A percentile compares a stretch with the other conserved stretches of the same genome.
Evolutionary conservation across 1,140 invertebrate species (phyloP).

Genomic region (Papilio polytes): DNA sequence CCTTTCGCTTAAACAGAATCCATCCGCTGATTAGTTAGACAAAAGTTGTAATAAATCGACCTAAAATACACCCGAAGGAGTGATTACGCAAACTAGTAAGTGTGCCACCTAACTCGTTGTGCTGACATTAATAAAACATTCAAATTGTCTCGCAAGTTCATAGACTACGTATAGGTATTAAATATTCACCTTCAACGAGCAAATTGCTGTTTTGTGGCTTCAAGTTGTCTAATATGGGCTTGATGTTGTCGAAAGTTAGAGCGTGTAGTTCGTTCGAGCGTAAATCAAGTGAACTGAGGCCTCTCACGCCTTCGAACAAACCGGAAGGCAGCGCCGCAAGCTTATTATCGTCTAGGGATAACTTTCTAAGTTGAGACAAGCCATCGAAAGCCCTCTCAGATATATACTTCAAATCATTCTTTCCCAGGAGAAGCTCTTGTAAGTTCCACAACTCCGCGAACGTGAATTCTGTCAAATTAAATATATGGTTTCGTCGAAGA

Average conservation of each 20-base stretch:
- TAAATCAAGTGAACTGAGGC: conserved; percentile 88
- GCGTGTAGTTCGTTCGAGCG: conserved; percentile 88
- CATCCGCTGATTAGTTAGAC: not conserved
- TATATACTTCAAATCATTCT: conserved; percentile 87
- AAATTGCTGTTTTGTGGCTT: conserved; percentile 89
- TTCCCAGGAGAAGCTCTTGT: conserved; percentile 88
- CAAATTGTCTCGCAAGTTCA: conserved; percentile 67
- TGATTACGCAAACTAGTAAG: not conserved
- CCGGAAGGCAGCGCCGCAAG: conserved; percentile 86
- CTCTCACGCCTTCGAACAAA: conserved; percentile 86
- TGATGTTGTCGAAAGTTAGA: conserved; percentile 85
- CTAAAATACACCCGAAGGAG: not conserved
- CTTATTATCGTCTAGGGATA: conserved; percentile 90
- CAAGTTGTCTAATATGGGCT: conserved; percentile 84
- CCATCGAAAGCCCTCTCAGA: conserved; percentile 89
- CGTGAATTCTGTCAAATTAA: conserved; percentile 88
- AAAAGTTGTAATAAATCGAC: conserved; percentile 10
- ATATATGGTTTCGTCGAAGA: conserved; percentile 88
- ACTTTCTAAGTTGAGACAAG: conserved; percentile 86
- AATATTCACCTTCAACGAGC: conserved; percentile 88
- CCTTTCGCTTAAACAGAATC: not conserved
- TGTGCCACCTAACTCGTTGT: not conserved
- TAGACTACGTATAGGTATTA: conserved; percentile 58
- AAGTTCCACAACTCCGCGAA: conserved; percentile 90
- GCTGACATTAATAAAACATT: conserved; percentile 51